Evolutionary conservation across 2,888 invertebrate species (phyloP), one percentile per base, ranked within the genome.

Genomic region (Lasioglossum lativentre): DNA sequence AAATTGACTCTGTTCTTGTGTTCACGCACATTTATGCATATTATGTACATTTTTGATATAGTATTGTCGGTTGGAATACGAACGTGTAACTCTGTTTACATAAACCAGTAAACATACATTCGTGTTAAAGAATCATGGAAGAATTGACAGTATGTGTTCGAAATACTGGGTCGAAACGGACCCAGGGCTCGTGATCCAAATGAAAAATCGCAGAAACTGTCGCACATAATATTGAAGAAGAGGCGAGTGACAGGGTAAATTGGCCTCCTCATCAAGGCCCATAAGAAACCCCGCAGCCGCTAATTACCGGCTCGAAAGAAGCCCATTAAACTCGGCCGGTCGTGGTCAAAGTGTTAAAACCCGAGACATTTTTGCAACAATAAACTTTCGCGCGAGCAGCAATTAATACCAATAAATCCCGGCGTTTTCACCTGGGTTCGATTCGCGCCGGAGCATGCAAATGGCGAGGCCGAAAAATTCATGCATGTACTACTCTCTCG

Each of bases 381-480:
- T 63, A 63, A 30, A 63, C 63, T 63, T 63, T 63, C 63, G 63
- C 16, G 63, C 63, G 63, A 6, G 63, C 30, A 30, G 30, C 63
- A 63, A 63, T 63, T 63, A 63, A 63, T 30, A 63, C 63, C 63
- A 16, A 63, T 63, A 63, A 63, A 63, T 63, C 63, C 63, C 30
- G 63, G 16, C 14, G 63, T 63, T 63, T 63, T 63, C 63, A 30
- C 63, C 30, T 63, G 63, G 30, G 63, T 27, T 59, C 27, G 27
- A 59, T 59, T 63, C 63, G 59, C 27, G 27, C 14, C 59, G 63
- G 63, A 63, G 63, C 45, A 63, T 63, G 63, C 63, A 63, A 63
- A 63, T 63, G 30, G 59, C 63, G 30, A 16, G 30, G 16, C 30
- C n/a, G 63, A 63, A 63, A 30, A 63, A 63, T 63, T 30, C 63